phyloP scores from a whole-genome alignment of 2,113 vertebrate genomes.

The Alouatta palliata region DNA sequence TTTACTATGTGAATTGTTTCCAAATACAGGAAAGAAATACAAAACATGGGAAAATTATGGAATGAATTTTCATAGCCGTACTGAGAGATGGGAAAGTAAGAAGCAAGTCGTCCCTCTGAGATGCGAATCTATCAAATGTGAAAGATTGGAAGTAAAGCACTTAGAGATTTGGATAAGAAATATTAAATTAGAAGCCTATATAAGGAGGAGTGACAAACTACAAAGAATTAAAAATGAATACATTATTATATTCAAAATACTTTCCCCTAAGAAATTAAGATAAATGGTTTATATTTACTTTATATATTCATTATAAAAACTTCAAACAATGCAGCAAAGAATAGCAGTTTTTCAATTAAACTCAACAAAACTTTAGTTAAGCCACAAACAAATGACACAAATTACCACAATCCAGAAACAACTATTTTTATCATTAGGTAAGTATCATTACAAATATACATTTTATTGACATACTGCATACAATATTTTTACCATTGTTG shows the following conservation, averaged over 20 bases:
- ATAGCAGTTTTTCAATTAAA: slow-evolving; percentile 22
- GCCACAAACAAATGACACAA: neutral
- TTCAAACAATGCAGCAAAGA: neutral
- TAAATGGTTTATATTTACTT: neutral
- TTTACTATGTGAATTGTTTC: neutral
- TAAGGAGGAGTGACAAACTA: neutral
- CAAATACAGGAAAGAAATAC: neutral
- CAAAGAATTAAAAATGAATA: slow-evolving; percentile 1
- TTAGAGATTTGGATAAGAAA: neutral
- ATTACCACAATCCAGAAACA: neutral
- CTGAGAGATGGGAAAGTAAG: neutral
- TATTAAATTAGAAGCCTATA: neutral
- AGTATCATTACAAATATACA: neutral
- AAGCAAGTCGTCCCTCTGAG: neutral
- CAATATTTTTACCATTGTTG: neutral
- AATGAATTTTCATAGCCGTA: neutral
- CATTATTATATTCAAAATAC: neutral
- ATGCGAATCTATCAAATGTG: neutral
- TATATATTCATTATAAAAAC: neutral
- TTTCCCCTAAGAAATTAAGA: neutral
- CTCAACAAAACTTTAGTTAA: neutral
- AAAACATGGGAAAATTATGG: neutral
- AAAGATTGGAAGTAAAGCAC: neutral
- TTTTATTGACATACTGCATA: neutral
- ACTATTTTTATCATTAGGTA: neutral